A percentile compares a stretch with the other conserved stretches of the same genome.
Evolutionary conservation across 2,888 invertebrate species (phyloP).

Genomic region (Diplolepis rosae): DNA sequence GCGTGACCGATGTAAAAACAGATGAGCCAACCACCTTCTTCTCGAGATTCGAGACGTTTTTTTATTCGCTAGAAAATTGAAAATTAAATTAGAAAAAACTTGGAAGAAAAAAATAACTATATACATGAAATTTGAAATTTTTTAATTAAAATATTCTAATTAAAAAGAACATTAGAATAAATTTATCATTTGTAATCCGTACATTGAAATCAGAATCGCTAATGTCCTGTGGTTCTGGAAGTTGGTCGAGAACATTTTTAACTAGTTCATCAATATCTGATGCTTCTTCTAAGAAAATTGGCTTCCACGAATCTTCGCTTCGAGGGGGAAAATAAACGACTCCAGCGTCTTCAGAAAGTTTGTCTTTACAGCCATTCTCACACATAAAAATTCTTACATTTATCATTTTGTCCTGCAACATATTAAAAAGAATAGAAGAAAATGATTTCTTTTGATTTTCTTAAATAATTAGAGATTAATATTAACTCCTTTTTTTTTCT

Average conservation of each 20-base stretch:
- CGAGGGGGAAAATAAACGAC: conserved; percentile 59
- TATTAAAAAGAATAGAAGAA: conserved; percentile 21
- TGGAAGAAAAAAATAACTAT: neutral
- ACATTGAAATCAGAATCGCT: conserved; percentile 79
- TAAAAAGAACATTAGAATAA: neutral
- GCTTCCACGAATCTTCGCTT: conserved; percentile 65
- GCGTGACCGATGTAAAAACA: conserved; percentile 76
- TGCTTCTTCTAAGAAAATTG: conserved; percentile 56
- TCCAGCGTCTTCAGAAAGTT: conserved; percentile 49
- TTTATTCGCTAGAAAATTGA: conserved; percentile 1
- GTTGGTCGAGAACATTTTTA: conserved; percentile 76
- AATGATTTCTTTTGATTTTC: too few species aligned
- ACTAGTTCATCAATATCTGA: conserved; percentile 76
- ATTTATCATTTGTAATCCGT: conserved; percentile 58
- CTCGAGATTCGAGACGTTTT: conserved; percentile 38
- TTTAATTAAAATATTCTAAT: conserved; percentile 63
- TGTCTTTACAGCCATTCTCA: conserved; percentile 49
- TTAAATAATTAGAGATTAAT: neutral
- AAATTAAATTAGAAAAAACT: neutral
- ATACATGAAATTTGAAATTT: neutral
- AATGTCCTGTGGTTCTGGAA: conserved; percentile 79
- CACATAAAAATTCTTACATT: conserved; percentile 56
- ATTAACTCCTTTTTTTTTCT: conserved; percentile 42
- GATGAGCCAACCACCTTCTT: conserved; percentile 75
- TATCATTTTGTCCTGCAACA: conserved; percentile 59